Conservation (phyloP, 2,113 vertebrate genomes). For the Nothoprocta perdicaria region DNA sequence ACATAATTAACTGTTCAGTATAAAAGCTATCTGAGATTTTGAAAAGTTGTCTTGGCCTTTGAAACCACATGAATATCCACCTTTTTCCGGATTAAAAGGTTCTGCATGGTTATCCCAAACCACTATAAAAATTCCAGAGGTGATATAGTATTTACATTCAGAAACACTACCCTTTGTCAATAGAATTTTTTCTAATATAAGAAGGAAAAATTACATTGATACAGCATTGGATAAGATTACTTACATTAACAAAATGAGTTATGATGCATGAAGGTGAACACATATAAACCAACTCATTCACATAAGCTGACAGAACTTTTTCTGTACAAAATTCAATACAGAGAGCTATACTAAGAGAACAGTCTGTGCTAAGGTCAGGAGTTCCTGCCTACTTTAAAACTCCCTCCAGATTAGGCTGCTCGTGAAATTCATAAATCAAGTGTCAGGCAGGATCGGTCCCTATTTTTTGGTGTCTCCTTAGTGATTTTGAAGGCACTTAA, state of each 20-base stretch:
- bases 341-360: background rate
- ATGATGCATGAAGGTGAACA: background rate
- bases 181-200: background rate
- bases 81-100: conserved; percentile 18
- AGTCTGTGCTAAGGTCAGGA: background rate
- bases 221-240: background rate
- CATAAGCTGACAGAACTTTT: background rate
- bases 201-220: background rate
- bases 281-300: background rate
- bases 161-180: conserved; percentile 17
- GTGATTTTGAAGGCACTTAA: background rate
- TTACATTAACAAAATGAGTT: background rate
- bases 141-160: background rate
- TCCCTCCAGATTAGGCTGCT: background rate
- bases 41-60: conserved; percentile 33
- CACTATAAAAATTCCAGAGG: conserved; percentile 29
- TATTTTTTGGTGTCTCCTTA: background rate
- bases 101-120: background rate
- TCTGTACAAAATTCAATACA: background rate
- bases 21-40: conserved; percentile 38
- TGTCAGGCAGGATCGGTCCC: background rate
- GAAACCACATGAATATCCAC: background rate
- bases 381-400: background rate
- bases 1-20: conserved; percentile 8
- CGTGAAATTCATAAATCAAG: background rate